Conservation (phyloP, 2,888 invertebrate species). For the Dolichomitus sp. region DNA sequence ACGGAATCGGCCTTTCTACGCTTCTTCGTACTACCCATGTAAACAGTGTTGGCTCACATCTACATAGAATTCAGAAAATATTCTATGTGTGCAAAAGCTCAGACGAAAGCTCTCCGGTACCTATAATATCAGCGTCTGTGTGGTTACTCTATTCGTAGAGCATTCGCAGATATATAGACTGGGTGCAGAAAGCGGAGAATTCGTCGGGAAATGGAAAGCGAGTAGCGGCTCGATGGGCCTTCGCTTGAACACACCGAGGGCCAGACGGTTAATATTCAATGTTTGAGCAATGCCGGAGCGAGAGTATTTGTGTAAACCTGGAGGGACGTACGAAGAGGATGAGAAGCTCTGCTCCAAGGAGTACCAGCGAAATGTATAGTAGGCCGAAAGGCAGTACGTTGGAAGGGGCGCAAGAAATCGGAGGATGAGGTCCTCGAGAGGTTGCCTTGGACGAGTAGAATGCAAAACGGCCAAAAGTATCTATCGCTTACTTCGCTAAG, state of each 20-base stretch:
- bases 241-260: slow-evolving; percentile 42
- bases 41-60: slow-evolving; percentile 11
- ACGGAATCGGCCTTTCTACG: slow-evolving; percentile 9
- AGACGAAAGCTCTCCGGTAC: slow-evolving; percentile 39
- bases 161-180: slow-evolving; percentile 22
- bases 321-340: slow-evolving; percentile 49
- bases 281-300: slow-evolving; percentile 61
- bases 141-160: slow-evolving; percentile 41
- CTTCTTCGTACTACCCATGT: neutral
- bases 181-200: slow-evolving; percentile 36
- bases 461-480: slow-evolving; percentile 36
- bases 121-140: slow-evolving; percentile 43
- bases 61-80: slow-evolving; percentile 35
- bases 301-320: slow-evolving; percentile 63
- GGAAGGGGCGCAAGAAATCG: slow-evolving; percentile 25
- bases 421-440: slow-evolving; percentile 1
- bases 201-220: slow-evolving; percentile 50
- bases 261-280: slow-evolving; percentile 66
- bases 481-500: slow-evolving; percentile 16
- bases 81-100: slow-evolving; percentile 48
- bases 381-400: slow-evolving; percentile 24
- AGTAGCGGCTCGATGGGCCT: slow-evolving; percentile 36
- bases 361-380: slow-evolving; percentile 29
- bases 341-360: slow-evolving; percentile 21
- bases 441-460: slow-evolving; percentile 29